phyloP scores from a whole-genome alignment of 2,797 vertebrate genomes.

The Liparis tanakae region DNA sequence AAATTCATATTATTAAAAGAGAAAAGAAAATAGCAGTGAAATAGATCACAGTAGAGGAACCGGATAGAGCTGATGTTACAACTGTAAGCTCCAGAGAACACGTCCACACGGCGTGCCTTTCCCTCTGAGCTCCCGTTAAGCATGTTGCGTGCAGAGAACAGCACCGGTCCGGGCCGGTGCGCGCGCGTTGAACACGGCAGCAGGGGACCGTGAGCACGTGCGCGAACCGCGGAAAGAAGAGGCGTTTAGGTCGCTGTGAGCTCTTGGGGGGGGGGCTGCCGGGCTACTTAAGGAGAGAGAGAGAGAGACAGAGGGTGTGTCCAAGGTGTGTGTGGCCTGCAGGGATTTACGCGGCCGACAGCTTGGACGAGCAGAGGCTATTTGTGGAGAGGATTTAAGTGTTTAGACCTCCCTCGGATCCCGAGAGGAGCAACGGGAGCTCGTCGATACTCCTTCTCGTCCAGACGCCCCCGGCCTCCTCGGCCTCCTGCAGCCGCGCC shows the following conservation, averaged over 20 bases:
- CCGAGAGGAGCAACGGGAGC: conserved; percentile 68
- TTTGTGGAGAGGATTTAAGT: conserved; percentile 85
- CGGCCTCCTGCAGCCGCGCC: conserved; percentile 1
- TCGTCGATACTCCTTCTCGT: conserved; percentile 43
- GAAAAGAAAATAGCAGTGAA: neutral
- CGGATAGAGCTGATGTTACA: no score
- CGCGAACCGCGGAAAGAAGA: conserved; percentile 50
- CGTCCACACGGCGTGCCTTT: neutral
- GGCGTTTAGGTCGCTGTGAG: conserved; percentile 45
- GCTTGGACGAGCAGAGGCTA: conserved; percentile 80
- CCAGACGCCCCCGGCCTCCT: conserved; percentile 34
- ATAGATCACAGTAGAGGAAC: no score
- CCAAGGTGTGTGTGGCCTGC: conserved; percentile 75
- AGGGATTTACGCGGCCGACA: conserved; percentile 83
- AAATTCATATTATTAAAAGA: neutral
- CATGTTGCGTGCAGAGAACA: conserved; percentile 46
- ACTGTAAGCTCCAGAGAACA: neutral
- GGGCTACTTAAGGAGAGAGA: neutral
- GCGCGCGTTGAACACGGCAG: conserved; percentile 53
- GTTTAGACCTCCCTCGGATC: conserved; percentile 83
- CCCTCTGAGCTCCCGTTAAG: neutral
- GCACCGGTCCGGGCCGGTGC: neutral
- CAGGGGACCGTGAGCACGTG: conserved; percentile 49
- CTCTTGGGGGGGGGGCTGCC: conserved; percentile 9
- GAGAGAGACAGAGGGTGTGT: conserved; percentile 30